These are phyloP conservation scores for Chymomyza procnemis DNA, from an alignment of 2,888 invertebrate genomes.

Conservation along the genomic window DNA sequence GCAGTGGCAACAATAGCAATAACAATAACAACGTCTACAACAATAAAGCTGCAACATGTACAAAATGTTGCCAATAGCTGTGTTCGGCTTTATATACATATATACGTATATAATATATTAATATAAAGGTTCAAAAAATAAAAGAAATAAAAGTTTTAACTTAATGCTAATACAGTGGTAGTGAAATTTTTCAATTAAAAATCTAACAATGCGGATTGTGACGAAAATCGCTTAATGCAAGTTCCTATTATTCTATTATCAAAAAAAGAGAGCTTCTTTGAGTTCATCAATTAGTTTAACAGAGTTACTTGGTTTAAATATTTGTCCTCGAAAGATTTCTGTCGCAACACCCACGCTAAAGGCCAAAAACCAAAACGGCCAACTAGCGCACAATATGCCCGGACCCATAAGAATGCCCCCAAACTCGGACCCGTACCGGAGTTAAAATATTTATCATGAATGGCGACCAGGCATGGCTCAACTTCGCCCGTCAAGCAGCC, in stretches of 20 bases:
- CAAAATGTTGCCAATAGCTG: neutral
- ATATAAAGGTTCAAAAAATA: neutral
- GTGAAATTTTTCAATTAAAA: neutral
- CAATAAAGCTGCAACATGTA: neutral
- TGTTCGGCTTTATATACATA: neutral
- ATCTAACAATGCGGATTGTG: neutral
- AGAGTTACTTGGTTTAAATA: no score
- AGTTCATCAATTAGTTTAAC: no score
- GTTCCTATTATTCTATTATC: no score
- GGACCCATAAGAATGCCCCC: neutral
- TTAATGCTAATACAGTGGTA: neutral
- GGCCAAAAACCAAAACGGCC: conserved; percentile 50
- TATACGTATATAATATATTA: neutral
- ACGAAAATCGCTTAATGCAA: no score
- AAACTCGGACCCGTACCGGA: conserved; percentile 30
- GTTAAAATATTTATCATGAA: conserved; percentile 70
- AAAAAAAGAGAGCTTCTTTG: no score
- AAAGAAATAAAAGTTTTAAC: neutral
- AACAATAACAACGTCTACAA: conserved; percentile 11
- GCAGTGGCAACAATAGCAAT: conserved; percentile 24
- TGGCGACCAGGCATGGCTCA: conserved; percentile 42
- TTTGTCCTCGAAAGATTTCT: no score
- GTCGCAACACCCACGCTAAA: neutral
- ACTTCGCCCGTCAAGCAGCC: neutral
- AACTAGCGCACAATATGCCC: conserved; percentile 59